Base-by-base conservation (phyloP, 2,888 invertebrate genomes). In the Chloromyia formosa region DNA sequence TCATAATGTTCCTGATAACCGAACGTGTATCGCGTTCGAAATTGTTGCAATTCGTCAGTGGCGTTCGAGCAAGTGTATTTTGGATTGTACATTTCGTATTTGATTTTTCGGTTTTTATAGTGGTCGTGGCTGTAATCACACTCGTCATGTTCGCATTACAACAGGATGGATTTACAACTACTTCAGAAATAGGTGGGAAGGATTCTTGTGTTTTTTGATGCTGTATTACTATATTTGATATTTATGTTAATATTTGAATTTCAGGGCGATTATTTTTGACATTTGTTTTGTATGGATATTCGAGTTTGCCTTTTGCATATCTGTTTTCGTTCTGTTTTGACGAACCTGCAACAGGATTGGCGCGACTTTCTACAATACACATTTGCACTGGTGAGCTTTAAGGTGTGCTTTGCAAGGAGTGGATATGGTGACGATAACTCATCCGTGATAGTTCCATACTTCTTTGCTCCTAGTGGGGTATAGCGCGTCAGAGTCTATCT, bases 271-370 rank as follows among this genome's bases (percentile, higher is more conserved):
- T 92, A 75, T 87, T 90, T 77, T 76, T 92, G 1, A 83, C 92
- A 49, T 82, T 94, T 75, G 82, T 90, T 76, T 81, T 91, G 61
- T 94, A 91, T 82, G 92, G 91, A 0, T 89, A 90, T 82, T 88
- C 92, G 0, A 90, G 91, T 82, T 82, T 94, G 71, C 93, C 93
- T 0, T 83, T 93, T 53, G 89, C 89, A 79, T 94, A 94, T 82
- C 80, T 93, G 27, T 82, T 88, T 56, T 91, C 93, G 0, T 89
- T 90, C 81, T 78, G 89, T 22, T 93, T 93, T 81, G 86, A 87
- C 10, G 88, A 89, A 1, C 91, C 94, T 0, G 88, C 93, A 0
- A 86, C 91, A 4, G 93, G 93, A 18, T 94, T 91, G 83, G 90
- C 92, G 1, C 87, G 91, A 80, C 87, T 93, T 80, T 89, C 91